Percentiles rank a stretch among this genome's conserved stretches.
These are phyloP conservation scores for Rissa tridactyla DNA, from an alignment of 2,113 vertebrate genomes.

Conservation along the genomic window DNA sequence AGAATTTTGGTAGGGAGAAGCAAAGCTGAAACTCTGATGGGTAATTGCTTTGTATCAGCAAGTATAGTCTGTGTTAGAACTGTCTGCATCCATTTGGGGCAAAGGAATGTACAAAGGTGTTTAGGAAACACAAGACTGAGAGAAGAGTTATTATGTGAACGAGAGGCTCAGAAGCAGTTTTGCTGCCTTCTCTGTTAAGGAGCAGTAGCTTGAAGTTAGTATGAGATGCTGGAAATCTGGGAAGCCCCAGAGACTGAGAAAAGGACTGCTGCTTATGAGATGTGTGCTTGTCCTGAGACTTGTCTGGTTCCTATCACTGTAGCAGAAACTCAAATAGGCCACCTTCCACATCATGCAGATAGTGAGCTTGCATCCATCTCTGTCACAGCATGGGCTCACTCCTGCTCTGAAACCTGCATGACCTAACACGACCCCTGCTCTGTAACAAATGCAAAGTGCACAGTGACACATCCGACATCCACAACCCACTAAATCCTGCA, in stretches of 20 bases:
- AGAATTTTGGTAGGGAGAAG: neutral
- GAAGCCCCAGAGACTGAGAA: neutral
- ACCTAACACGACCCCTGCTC: neutral
- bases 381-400: neutral
- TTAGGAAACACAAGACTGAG: neutral
- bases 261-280: neutral
- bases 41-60: neutral
- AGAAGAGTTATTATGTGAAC: neutral
- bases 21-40: neutral
- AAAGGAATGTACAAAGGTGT: neutral
- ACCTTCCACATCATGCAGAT: neutral
- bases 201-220: neutral
- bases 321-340: neutral
- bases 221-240: neutral
- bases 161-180: neutral
- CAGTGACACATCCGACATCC: neutral
- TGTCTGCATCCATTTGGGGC: neutral
- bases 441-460: neutral
- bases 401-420: neutral
- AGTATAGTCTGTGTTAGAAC: neutral
- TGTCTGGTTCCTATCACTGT: neutral
- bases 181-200: neutral
- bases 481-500: slow-evolving; percentile 5
- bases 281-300: neutral
- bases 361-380: neutral